A percentile compares a stretch with the other conserved stretches of the same genome.
Evolutionary conservation across 35 echinoderm and acorn worm genomes (phyloP).

Genomic region (Strongylocentrotus purpuratus): DNA sequence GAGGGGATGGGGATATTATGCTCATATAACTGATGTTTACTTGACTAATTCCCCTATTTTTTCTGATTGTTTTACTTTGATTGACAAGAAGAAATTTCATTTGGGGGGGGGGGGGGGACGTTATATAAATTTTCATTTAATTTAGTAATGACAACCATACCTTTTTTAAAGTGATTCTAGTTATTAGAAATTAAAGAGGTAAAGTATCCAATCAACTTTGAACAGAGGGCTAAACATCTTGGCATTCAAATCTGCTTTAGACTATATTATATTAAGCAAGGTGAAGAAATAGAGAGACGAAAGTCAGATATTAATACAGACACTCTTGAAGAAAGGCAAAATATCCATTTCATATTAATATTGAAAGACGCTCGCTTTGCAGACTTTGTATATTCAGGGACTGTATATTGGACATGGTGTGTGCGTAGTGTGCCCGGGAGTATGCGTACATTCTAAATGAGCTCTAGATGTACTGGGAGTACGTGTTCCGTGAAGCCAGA

Average conservation of each 20-base stretch:
- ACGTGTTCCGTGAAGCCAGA: background rate
- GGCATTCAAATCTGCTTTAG: background rate
- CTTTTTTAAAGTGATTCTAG: no score
- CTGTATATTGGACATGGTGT: background rate
- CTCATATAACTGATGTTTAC: background rate
- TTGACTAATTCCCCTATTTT: background rate
- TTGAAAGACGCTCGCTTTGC: background rate
- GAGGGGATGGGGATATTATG: background rate
- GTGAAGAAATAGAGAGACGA: background rate
- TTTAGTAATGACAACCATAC: no score
- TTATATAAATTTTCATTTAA: no score
- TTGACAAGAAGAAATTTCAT: background rate
- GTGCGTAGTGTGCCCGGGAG: background rate
- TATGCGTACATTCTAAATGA: background rate
- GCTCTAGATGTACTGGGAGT: background rate
- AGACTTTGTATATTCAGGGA: background rate
- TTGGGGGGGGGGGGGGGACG: background rate
- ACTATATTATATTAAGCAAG: background rate
- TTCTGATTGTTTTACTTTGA: background rate
- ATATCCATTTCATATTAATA: conserved; percentile 14
- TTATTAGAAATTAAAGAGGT: no score
- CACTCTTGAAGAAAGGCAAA: background rate
- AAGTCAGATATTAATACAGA: background rate
- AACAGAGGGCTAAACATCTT: background rate
- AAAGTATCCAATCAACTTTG: background rate